Percentiles rank a stretch among this genome's conserved stretches.
These are phyloP conservation scores for Masnerella sp. DNA, from an alignment of 2,888 invertebrate species.

Conservation along the genomic window DNA sequence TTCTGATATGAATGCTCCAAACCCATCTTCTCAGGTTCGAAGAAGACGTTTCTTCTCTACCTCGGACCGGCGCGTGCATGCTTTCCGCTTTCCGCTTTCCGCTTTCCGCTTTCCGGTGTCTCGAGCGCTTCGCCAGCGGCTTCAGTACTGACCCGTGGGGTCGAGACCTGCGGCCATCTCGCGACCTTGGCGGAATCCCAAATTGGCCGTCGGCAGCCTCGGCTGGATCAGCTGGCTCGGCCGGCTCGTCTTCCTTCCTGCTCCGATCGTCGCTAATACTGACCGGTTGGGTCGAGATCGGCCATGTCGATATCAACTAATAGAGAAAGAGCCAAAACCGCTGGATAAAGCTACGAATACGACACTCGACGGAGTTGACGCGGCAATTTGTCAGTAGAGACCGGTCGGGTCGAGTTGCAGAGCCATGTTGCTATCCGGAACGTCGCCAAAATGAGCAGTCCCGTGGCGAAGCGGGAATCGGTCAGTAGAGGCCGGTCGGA, in stretches of 20 bases:
- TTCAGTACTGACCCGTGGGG: constrained; percentile 74
- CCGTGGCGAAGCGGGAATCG: constrained; percentile 5
- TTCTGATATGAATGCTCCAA: constrained; percentile 76
- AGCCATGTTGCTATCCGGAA: constrained; percentile 65
- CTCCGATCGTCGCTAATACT: constrained; percentile 45
- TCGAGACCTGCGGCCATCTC: constrained; percentile 72
- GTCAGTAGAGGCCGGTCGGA: constrained; percentile 69
- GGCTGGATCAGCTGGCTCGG: no score
- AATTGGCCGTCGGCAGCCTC: no score
- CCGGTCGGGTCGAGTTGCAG: constrained; percentile 72
- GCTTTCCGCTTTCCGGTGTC: no score
- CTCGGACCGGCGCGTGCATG: constrained; percentile 70
- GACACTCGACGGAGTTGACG: no score
- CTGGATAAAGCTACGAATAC: no score
- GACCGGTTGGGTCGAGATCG: constrained; percentile 58
- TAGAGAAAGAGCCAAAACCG: no score
- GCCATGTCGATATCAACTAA: constrained; percentile 43
- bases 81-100: no score
- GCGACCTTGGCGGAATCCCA: constrained; percentile 58
- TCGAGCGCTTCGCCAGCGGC: constrained; percentile 31
- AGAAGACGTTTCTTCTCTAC: constrained; percentile 74
- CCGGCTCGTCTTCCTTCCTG: no score
- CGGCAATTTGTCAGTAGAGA: constrained; percentile 73
- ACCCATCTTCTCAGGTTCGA: constrained; percentile 74
- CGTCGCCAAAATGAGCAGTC: constrained; percentile 22